These are phyloP conservation scores for Fratercula arctica DNA, from an alignment of 2,797 vertebrate species.

Conservation along the genomic window DNA sequence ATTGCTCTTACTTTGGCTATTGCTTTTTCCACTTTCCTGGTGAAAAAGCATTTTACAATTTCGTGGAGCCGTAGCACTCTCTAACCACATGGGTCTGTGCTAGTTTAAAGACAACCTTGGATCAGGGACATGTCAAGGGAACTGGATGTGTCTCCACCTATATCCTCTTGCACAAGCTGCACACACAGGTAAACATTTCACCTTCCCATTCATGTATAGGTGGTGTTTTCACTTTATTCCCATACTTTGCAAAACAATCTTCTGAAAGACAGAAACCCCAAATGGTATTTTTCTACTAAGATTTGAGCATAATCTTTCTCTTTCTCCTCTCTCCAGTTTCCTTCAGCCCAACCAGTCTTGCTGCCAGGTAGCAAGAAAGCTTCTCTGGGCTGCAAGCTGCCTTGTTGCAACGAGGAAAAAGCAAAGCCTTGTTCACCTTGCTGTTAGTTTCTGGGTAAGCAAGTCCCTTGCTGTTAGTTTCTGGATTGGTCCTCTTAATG, in stretches of 20 bases:
- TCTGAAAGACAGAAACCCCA: neutral
- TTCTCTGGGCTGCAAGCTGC: accelerated
- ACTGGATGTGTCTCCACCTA: neutral
- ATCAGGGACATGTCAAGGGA: neutral
- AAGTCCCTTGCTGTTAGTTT: neutral
- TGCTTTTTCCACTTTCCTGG: neutral
- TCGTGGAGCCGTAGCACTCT: neutral
- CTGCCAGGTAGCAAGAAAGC: neutral
- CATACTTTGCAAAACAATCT: neutral
- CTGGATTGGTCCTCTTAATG: neutral
- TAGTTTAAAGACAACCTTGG: neutral
- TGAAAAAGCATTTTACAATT: neutral
- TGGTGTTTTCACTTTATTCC: neutral
- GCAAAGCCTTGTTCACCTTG: neutral
- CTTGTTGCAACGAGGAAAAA: neutral
- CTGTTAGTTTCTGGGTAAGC: neutral
- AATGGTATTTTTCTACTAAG: neutral
- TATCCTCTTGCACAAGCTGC: neutral
- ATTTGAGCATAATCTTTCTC: neutral
- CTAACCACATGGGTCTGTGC: neutral
- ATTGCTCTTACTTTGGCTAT: neutral
- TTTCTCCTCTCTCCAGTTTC: neutral
- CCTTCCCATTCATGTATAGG: neutral
- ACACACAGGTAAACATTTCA: neutral
- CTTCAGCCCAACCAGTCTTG: neutral